phyloP scores from a whole-genome alignment of 2,113 vertebrate genomes.

The Lophochroa leadbeateri region DNA sequence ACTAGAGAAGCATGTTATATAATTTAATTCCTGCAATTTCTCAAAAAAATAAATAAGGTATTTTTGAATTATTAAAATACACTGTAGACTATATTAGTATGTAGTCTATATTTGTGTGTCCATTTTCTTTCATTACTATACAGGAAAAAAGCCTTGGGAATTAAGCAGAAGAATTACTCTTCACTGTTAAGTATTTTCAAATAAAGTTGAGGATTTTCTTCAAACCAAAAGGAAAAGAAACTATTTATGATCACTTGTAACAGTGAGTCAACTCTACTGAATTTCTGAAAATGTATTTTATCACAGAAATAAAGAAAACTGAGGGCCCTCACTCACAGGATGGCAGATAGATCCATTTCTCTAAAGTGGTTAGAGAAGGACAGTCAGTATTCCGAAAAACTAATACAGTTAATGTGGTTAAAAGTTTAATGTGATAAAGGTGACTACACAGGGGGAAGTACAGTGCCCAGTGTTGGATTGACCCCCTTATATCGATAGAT shows the following conservation, averaged over 20 bases:
- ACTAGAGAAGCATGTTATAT: background rate
- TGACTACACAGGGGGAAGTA: background rate
- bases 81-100: background rate
- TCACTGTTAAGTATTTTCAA: background rate
- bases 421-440: background rate
- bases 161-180: background rate
- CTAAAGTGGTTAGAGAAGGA: background rate
- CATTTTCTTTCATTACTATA: background rate
- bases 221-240: background rate
- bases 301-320: background rate
- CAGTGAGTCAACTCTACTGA: background rate
- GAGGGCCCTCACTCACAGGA: background rate
- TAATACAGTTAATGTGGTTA: background rate
- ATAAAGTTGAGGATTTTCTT: background rate
- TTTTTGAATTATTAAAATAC: background rate
- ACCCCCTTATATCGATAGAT: background rate
- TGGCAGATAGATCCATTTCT: background rate
- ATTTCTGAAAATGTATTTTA: background rate
- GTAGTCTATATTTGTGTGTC: background rate
- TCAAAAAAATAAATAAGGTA: background rate
- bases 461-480: background rate
- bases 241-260: background rate
- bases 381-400: background rate
- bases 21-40: background rate
- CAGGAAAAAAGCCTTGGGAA: background rate